These are phyloP conservation scores for Lysiphlebus fabarum DNA, from an alignment of 1,140 invertebrate species.

Conservation along the genomic window DNA sequence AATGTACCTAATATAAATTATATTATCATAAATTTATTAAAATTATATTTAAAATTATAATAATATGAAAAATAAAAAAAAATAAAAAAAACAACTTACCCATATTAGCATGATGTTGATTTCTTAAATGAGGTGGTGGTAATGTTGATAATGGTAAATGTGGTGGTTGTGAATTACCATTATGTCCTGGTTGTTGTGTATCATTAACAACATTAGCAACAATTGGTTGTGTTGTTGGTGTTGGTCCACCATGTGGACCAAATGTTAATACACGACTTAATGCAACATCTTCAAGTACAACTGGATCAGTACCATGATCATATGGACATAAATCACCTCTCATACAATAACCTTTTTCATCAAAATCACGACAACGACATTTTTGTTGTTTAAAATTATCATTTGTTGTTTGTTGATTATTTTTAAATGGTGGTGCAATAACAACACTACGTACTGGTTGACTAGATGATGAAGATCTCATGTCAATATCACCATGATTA, in stretches of 20 bases:
- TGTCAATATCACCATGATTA: conserved; percentile 62
- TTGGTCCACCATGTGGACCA: conserved; percentile 53
- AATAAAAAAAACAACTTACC: too few species aligned
- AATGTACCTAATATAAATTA: conserved; percentile 31
- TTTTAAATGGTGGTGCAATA: conserved; percentile 38
- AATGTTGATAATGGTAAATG: conserved; percentile 54
- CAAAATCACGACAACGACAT: conserved; percentile 69
- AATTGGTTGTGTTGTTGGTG: conserved; percentile 45
- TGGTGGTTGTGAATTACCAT: conserved; percentile 52
- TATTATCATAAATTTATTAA: too few species aligned
- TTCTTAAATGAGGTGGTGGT: conserved; percentile 55
- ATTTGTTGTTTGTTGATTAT: conserved; percentile 10
- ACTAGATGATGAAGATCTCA: conserved; percentile 54
- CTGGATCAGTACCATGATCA: conserved; percentile 92
- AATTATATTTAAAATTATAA: too few species aligned
- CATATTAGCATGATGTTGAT: conserved; percentile 53
- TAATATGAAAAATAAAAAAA: too few species aligned
- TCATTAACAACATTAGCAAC: conserved; percentile 31
- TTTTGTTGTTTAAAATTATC: conserved; percentile 50
- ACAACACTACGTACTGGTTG: conserved; percentile 60
- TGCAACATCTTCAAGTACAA: conserved; percentile 83
- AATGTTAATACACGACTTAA: conserved; percentile 60
- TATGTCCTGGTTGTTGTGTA: conserved; percentile 46
- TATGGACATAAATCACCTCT: conserved; percentile 91
- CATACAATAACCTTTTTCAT: conserved; percentile 93